phyloP scores from a whole-genome alignment of 2,888 invertebrate species.

The Bombylius major region DNA sequence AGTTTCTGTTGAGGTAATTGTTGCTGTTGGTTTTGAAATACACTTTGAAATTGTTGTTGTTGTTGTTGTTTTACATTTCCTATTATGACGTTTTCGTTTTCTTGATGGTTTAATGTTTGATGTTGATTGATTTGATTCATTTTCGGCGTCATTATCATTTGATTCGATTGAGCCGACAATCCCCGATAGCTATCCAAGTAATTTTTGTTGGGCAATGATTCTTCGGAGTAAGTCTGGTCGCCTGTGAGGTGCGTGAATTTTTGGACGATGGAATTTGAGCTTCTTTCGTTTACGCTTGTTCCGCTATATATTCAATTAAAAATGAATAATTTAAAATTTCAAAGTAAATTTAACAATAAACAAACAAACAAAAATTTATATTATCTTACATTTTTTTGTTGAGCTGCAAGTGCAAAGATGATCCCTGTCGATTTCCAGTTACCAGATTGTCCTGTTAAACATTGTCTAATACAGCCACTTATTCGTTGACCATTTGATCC shows the following conservation, averaged over 20 bases:
- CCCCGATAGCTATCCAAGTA: constrained; percentile 40
- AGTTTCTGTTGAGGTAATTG: constrained; percentile 29
- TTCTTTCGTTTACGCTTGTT: constrained; percentile 34
- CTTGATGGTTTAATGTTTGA: constrained; percentile 11
- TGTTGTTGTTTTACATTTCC: constrained; percentile 11
- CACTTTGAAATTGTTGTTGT: constrained; percentile 33
- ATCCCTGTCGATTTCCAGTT: constrained; percentile 43
- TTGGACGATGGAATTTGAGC: constrained; percentile 76
- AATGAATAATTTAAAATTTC: not conserved
- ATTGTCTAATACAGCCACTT: constrained; percentile 39
- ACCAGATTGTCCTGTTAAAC: constrained; percentile 39
- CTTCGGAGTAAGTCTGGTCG: constrained; percentile 37
- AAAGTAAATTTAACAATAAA: too few relatives aligned
- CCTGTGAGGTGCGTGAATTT: constrained; percentile 68
- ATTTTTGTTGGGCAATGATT: constrained; percentile 38
- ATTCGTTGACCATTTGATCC: constrained; percentile 38
- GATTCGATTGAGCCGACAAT: constrained; percentile 41
- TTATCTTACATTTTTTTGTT: constrained; percentile 45
- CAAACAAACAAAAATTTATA: not conserved
- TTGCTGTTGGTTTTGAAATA: constrained; percentile 37
- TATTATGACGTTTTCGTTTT: constrained; percentile 21
- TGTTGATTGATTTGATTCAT: not conserved
- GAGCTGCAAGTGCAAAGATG: constrained; percentile 43
- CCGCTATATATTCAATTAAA: constrained; percentile 21
- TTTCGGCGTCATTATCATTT: constrained; percentile 46